Percentiles rank a stretch among this genome's conserved stretches.
phyloP scores from a whole-genome alignment of 2,797 vertebrate genomes.

The Poeciliopsis infans region DNA sequence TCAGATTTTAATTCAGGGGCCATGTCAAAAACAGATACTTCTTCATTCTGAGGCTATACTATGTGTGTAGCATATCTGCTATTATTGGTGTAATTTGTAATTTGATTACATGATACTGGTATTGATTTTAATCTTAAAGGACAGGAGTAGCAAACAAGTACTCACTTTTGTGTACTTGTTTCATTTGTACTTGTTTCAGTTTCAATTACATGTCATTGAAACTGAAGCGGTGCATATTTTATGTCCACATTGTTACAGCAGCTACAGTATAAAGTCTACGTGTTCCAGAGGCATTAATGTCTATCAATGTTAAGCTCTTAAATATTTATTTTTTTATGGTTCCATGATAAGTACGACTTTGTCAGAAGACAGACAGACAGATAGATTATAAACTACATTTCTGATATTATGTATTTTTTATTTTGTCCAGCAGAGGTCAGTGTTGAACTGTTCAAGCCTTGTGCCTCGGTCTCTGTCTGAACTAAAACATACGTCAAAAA shows the following conservation, averaged over 20 bases:
- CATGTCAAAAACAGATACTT: too few relatives aligned
- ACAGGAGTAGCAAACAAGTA: too few relatives aligned
- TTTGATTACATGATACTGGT: too few relatives aligned
- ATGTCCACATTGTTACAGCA: not conserved
- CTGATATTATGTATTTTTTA: not conserved
- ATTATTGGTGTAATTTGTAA: too few relatives aligned
- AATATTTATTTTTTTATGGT: not conserved
- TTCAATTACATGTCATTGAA: not conserved
- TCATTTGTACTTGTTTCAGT: too few relatives aligned
- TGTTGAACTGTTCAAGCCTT: conserved; percentile 65
- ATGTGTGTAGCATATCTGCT: too few relatives aligned
- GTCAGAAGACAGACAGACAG: not conserved
- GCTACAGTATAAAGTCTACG: not conserved
- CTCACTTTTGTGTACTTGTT: not conserved
- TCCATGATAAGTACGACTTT: not conserved
- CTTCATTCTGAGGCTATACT: too few relatives aligned
- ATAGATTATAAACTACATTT: not conserved
- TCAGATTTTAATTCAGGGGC: not conserved
- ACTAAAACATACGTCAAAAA: not conserved
- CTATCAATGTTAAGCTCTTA: not conserved
- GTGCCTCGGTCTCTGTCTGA: not conserved
- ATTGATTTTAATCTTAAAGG: too few relatives aligned
- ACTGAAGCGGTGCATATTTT: not conserved
- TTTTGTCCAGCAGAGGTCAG: conserved; percentile 80
- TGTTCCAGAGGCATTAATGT: not conserved